Percentiles rank a stretch among this genome's conserved stretches.
phyloP scores from a whole-genome alignment of 2,888 invertebrate species.

The Phortica magna region DNA sequence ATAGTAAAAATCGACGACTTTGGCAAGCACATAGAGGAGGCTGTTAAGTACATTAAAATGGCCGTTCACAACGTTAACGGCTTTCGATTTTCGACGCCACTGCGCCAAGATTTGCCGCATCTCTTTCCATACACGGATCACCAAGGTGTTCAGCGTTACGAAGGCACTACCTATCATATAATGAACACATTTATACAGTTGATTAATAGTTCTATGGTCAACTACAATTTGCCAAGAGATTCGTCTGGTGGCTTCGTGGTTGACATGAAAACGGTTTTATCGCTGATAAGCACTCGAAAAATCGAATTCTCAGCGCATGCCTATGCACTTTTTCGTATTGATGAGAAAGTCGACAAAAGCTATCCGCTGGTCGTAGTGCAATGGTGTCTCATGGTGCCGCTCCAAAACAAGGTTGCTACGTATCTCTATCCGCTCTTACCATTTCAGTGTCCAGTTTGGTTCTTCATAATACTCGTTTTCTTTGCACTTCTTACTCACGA shows the following conservation, averaged over 20 bases:
- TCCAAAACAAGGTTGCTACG: slow-evolving; percentile 61
- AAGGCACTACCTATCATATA: slow-evolving; percentile 61
- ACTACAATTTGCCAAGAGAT: slow-evolving; percentile 48
- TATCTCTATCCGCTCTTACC: slow-evolving; percentile 66
- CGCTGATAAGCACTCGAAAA: slow-evolving; percentile 55
- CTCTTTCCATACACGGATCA: slow-evolving; percentile 54
- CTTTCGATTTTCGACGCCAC: slow-evolving; percentile 57
- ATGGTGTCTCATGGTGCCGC: slow-evolving; percentile 73
- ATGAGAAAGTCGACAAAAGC: slow-evolving; percentile 62
- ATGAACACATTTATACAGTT: slow-evolving; percentile 54
- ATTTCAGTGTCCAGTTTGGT: slow-evolving; percentile 62
- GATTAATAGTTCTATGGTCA: slow-evolving; percentile 58
- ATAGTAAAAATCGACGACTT: slow-evolving; percentile 54
- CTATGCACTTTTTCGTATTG: slow-evolving; percentile 64
- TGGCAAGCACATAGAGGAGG: background rate
- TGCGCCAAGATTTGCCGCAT: slow-evolving; percentile 63
- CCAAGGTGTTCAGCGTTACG: slow-evolving; percentile 32
- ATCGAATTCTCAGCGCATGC: slow-evolving; percentile 64
- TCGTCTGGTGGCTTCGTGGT: slow-evolving; percentile 52
- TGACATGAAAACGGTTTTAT: slow-evolving; percentile 64
- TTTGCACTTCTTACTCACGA: slow-evolving; percentile 48
- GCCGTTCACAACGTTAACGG: slow-evolving; percentile 50
- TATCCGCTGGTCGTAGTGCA: slow-evolving; percentile 69
- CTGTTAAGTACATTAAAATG: too few species aligned
- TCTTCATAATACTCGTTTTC: slow-evolving; percentile 50